These are phyloP conservation scores for Cremastinae sp. DNA, from an alignment of 2,888 invertebrate species.

Conservation along the genomic window DNA sequence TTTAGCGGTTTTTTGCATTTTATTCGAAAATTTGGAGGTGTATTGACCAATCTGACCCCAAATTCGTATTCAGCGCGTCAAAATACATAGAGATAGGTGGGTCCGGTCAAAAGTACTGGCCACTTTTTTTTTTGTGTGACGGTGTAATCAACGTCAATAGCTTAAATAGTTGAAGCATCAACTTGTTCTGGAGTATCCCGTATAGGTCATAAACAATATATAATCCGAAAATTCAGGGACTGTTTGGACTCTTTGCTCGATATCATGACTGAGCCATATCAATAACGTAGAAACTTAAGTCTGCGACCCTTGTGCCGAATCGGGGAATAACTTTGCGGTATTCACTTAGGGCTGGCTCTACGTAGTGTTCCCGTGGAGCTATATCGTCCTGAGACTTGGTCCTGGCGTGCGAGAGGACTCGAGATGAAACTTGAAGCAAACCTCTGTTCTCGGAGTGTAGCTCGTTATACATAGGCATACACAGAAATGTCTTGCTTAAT, in stretches of 20 bases:
- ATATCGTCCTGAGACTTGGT: constrained; percentile 25
- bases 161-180: too few species aligned
- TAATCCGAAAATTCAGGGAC: constrained; percentile 24
- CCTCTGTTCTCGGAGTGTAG: constrained; percentile 32
- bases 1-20: too few species aligned
- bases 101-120: too few species aligned
- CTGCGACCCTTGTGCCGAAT: constrained; percentile 10
- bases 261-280: constrained; percentile 55
- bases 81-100: too few species aligned
- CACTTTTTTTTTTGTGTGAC: too few species aligned
- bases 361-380: constrained; percentile 25
- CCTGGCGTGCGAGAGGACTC: constrained; percentile 29
- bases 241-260: constrained; percentile 25
- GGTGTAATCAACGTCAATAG: too few species aligned
- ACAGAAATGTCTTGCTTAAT: background rate
- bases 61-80: too few species aligned
- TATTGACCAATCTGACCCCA: too few species aligned
- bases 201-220: background rate
- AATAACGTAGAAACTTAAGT: constrained; percentile 51
- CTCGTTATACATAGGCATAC: constrained; percentile 18
- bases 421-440: constrained; percentile 51
- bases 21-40: too few species aligned
- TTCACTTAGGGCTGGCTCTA: constrained; percentile 37
- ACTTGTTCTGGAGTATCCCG: background rate
- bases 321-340: constrained; percentile 44